Conservation (phyloP, 2,113 vertebrate species). For the Heloderma charlesbogerti region DNA sequence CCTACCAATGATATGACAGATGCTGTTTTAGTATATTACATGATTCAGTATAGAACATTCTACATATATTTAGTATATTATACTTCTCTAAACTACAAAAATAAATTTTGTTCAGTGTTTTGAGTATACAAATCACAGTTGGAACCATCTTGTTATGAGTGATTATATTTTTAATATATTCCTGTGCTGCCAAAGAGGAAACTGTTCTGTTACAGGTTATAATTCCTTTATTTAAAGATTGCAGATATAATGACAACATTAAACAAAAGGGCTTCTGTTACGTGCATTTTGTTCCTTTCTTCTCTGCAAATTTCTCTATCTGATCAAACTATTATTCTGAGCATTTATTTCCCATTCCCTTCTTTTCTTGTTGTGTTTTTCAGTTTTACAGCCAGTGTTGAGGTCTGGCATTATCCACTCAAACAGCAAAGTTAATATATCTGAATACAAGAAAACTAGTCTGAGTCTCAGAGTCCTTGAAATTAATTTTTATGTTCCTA, state of each 20-base stretch:
- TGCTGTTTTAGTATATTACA: slow-evolving; percentile 42
- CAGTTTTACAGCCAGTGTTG: neutral
- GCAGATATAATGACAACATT: slow-evolving; percentile 13
- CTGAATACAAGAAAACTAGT: too few relatives aligned
- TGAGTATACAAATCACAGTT: slow-evolving; percentile 21
- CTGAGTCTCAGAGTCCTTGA: neutral
- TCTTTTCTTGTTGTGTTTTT: neutral
- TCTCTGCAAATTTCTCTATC: neutral
- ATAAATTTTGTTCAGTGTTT: neutral
- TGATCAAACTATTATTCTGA: neutral
- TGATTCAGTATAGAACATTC: slow-evolving; percentile 41
- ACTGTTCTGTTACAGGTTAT: slow-evolving; percentile 8
- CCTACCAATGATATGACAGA: slow-evolving; percentile 40
- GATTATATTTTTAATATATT: neutral
- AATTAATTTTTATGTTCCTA: neutral
- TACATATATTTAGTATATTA: slow-evolving; percentile 27
- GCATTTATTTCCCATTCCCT: neutral
- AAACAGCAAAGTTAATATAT: neutral
- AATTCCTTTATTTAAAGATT: neutral
- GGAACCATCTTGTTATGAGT: neutral
- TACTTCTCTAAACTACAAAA: slow-evolving; percentile 22
- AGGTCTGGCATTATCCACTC: neutral
- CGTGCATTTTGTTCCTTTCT: slow-evolving; percentile 23
- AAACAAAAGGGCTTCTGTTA: neutral
- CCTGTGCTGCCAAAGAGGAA: slow-evolving; percentile 16